Base-by-base conservation (phyloP, 2,113 vertebrate genomes). In the Ophiodon elongatus region DNA sequence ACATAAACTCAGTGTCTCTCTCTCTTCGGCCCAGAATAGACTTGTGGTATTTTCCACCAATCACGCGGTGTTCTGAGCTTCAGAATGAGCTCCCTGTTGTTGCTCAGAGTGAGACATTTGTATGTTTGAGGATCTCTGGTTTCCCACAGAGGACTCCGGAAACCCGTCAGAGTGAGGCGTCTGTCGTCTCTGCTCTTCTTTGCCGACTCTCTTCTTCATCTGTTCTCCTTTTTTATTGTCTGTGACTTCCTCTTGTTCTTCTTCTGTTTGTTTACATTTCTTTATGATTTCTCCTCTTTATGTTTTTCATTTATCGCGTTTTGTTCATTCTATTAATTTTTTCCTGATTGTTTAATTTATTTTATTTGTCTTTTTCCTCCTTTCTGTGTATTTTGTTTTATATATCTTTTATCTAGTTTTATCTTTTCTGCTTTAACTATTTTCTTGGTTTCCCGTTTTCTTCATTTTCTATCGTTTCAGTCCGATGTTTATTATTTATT, bases 1-100 rank as follows among this genome's bases (percentile, higher is more conserved):
- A 37, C n/a, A 62, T 33, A 62, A 8, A 62, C 31, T 41, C 35
- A 14, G 10, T 41, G 11, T 70, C 19, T 52, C 19, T 56, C 14
- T 25, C 23, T 54, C 72, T 41, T 5, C 2, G 8, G 27, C 57
- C 31, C 64, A 83, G 73, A 83, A 72, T 81, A 83, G 66, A 60
- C 23, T 11, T 15, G 37, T 70, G 60, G n/a, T 84, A 13, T 80
- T 79, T 73, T 79, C 5, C 23, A 71, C 79, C 80, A 84, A 85
- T 88, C 90, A 86, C 9, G 52, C 27, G 83, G 68, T 65, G 27
- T 13, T 3, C 50, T 76, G 71, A 35, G 11, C 31, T 1, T 37
- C 15, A 79, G 52, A 82, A 71, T 80, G 74, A 66, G 75, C 27
- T 79, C 1, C 11, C 83, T 83, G 71, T 85, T 85, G 52, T 79